Evolutionary conservation across 2,113 vertebrate genomes (phyloP), one percentile per base, ranked within the genome.

Genomic region (Bucco capensis): DNA sequence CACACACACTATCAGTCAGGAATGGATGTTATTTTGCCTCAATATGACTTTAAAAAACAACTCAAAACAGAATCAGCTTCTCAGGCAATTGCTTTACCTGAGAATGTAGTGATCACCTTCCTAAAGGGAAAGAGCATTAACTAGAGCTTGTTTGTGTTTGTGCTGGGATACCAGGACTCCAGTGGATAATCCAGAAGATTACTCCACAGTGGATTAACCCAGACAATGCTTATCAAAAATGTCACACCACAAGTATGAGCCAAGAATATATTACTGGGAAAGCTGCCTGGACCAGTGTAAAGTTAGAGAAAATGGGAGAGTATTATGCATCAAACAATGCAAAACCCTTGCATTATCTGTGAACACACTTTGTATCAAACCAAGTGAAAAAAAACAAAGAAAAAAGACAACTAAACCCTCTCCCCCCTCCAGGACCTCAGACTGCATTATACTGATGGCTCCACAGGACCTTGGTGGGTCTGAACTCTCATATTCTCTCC

Each of bases 201-300:
- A 89, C 82, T 95, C 71, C 89, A 76, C 58, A 70, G 58, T 70
- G 86, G 80, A 91, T 69, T 94, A 81, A 88, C 61, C 65, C 70
- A 94, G 83, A 90, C 35, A 93, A 86, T 74, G 71, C 49, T 92
- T 86, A 72, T 62, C 65, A 61, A 86, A 93, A 95, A 92, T 69
- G 86, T 72, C 93, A 91, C 46, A 75, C 65, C 57, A 61, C 69
- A 91, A 90, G 86, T 22, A 47, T 4, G 44, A 88, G 86, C 53
- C 94, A 94, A 87, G 61, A 86, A 60, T 47, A 42, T 0, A 10
- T 80, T 86, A 71, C 35, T 65, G 69, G 86, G 53, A 93, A 95
- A 86, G 44, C 72, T 75, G 76, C 76, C 79, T 83, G 88, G 44
- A 64, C 65, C 69, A 53, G 18, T 17, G n/a, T 69, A 88, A 83